A percentile compares a stretch with the other conserved stretches of the same genome.
phyloP scores from a whole-genome alignment of 2,113 vertebrate genomes.

The Colaptes auratus region DNA sequence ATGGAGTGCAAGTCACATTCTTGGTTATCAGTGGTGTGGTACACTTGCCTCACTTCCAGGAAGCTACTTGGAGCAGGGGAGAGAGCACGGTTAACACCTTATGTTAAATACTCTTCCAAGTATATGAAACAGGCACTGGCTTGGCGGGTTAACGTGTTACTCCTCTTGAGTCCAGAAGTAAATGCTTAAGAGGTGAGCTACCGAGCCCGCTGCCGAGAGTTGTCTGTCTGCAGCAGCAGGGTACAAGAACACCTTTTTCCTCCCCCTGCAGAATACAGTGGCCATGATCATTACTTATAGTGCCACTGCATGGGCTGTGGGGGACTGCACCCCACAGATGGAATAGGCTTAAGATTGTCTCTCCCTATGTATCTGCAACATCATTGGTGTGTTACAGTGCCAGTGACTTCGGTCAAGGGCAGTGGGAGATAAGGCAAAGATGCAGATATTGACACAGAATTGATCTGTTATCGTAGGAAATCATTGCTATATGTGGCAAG shows the following conservation, averaged over 20 bases:
- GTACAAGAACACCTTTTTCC: background rate
- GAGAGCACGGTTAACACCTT: background rate
- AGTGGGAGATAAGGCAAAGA: background rate
- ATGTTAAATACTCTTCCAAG: slow-evolving; percentile 5
- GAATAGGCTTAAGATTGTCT: accelerated
- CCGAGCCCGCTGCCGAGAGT: background rate
- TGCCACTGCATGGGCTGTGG: background rate
- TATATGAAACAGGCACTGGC: background rate
- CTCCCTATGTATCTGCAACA: background rate
- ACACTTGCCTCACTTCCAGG: background rate
- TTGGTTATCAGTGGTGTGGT: slow-evolving; percentile 7
- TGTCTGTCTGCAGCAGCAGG: background rate
- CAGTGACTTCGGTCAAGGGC: background rate
- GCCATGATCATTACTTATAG: background rate
- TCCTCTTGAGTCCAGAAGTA: background rate
- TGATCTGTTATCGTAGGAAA: background rate
- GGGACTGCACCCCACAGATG: background rate
- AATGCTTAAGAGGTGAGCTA: background rate
- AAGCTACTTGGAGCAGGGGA: background rate
- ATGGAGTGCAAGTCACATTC: background rate
- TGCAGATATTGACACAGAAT: background rate
- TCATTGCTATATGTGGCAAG: background rate
- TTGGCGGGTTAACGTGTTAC: background rate
- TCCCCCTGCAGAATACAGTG: background rate
- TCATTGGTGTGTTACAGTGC: background rate